Evolutionary conservation across 2,113 vertebrate genomes (phyloP).

Genomic region (Marmota flaviventris): DNA sequence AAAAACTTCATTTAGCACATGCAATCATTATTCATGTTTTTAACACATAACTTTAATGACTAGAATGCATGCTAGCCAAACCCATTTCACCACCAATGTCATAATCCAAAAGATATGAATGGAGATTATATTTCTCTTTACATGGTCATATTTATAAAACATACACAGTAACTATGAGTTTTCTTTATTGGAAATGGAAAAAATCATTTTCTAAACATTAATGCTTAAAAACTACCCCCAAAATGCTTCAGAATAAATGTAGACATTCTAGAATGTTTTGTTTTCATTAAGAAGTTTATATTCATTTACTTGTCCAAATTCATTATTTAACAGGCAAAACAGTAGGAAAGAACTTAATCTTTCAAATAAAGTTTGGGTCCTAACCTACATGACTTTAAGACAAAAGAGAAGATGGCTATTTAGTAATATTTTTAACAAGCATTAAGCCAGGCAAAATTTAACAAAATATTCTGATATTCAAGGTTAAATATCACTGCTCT

Average conservation of each 20-base stretch:
- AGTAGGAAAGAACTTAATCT: neutral
- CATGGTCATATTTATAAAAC: neutral
- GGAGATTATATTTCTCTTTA: neutral
- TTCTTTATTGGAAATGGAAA: slow-evolving; percentile 9
- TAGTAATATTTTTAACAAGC: slow-evolving; percentile 51
- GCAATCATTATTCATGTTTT: neutral
- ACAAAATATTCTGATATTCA: neutral
- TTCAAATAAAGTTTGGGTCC: neutral
- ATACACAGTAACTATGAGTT: neutral
- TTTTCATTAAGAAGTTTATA: slow-evolving; percentile 22
- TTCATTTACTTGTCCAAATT: slow-evolving; percentile 66
- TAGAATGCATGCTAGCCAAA: neutral
- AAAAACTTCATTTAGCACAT: slow-evolving; percentile 4
- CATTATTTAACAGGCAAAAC: neutral
- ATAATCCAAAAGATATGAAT: neutral
- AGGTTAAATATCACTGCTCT: neutral
- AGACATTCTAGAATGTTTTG: slow-evolving; percentile 26
- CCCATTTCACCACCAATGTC: neutral
- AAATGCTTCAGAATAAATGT: neutral
- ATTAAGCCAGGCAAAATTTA: slow-evolving; percentile 4
- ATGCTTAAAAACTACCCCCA: neutral
- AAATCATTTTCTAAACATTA: neutral
- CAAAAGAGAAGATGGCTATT: neutral
- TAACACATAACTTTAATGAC: neutral
- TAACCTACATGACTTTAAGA: neutral